Conservation (phyloP, 64 coral and sea anemone species). For the Dendronephthya gigantea region DNA sequence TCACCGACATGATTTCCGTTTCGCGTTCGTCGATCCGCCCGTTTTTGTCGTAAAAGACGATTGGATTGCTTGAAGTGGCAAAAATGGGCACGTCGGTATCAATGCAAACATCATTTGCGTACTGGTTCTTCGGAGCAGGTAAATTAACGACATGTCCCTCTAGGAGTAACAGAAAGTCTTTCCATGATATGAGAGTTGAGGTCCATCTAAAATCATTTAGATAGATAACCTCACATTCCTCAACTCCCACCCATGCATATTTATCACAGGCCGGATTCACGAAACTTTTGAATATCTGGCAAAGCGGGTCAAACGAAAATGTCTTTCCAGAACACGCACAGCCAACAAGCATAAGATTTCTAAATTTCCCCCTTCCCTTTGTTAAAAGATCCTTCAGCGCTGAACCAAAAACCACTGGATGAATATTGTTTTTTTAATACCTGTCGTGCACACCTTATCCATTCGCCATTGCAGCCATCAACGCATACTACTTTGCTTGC, state of each 20-base stretch:
- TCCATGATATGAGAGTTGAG: background rate
- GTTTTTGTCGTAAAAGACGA: background rate
- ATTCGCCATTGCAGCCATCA: background rate
- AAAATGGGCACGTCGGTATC: background rate
- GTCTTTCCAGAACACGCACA: background rate
- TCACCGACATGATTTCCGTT: background rate
- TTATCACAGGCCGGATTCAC: background rate
- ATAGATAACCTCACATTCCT: background rate
- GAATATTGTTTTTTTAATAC: conserved; percentile 1
- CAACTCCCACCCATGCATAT: background rate
- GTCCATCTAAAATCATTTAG: background rate
- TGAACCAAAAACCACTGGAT: background rate
- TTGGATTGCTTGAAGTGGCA: background rate
- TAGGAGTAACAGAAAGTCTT: background rate
- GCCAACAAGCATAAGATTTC: background rate
- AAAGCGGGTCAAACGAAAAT: background rate
- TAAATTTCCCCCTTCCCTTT: background rate
- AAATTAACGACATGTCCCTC: background rate
- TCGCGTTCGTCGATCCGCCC: background rate
- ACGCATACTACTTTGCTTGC: background rate
- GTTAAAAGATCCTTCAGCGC: background rate
- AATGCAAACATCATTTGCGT: background rate
- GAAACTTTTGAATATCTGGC: background rate
- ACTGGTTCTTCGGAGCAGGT: background rate
- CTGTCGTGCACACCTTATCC: background rate